Percentiles rank a stretch among this genome's conserved stretches.
These are phyloP conservation scores for Sebastes iracundus DNA, from an alignment of 2,797 vertebrate species.

Conservation along the genomic window DNA sequence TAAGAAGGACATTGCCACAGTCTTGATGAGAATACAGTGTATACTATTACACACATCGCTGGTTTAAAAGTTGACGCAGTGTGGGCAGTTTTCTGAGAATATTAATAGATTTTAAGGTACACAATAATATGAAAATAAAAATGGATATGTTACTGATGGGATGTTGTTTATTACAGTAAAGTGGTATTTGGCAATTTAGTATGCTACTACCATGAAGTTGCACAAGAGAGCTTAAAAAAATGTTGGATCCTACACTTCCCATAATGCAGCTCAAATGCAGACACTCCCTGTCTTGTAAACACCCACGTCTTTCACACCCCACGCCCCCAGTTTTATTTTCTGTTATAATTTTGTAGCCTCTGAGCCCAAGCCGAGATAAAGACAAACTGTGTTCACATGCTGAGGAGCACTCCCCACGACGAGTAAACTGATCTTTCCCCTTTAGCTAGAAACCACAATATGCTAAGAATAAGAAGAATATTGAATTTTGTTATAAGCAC, in stretches of 20 bases:
- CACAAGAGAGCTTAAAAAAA: not conserved
- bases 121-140: constrained; percentile 1
- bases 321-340: not conserved
- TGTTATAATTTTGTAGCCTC: not conserved
- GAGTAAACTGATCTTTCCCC: not conserved
- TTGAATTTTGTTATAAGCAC: not conserved
- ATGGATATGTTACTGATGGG: not conserved
- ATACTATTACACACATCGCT: not conserved
- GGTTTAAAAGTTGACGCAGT: not conserved
- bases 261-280: not conserved
- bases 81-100: not conserved
- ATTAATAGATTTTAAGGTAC: not conserved
- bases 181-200: not conserved
- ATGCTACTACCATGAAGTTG: not conserved
- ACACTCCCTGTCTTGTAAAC: not conserved
- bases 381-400: not conserved
- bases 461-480: not conserved
- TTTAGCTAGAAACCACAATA: not conserved
- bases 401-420: not conserved
- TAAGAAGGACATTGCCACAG: not conserved
- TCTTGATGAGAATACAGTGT: not conserved
- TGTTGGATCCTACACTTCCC: not conserved
- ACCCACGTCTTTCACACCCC: not conserved
- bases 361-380: not conserved
- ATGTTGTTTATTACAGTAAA: not conserved